These are phyloP conservation scores for Papilio polytes DNA, from an alignment of 1,140 invertebrate genomes.

Conservation along the genomic window DNA sequence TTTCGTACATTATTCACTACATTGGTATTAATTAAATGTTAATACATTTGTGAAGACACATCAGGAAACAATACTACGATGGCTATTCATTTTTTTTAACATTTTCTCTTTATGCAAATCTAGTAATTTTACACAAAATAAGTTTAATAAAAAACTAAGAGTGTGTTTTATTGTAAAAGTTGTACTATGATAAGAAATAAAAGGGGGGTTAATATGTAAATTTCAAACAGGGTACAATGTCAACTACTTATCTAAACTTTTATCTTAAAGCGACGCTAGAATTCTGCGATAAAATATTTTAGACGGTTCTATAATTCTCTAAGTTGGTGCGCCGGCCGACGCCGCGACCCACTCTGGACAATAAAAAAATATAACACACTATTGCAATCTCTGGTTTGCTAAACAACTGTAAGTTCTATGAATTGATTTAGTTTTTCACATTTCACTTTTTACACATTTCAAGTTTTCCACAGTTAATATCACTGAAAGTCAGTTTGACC, in stretches of 20 bases:
- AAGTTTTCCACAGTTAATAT: slow-evolving; percentile 63
- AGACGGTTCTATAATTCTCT: slow-evolving; percentile 59
- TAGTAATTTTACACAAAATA: slow-evolving; percentile 35
- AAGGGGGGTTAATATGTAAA: slow-evolving; percentile 41
- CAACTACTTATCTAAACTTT: slow-evolving; percentile 54
- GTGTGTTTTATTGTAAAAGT: slow-evolving; percentile 37
- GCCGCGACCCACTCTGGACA: slow-evolving; percentile 62
- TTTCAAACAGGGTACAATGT: slow-evolving; percentile 44
- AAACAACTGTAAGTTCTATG: slow-evolving; percentile 65
- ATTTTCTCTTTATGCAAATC: slow-evolving; percentile 54
- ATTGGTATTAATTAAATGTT: slow-evolving; percentile 73
- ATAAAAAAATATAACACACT: slow-evolving; percentile 82
- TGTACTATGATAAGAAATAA: slow-evolving; percentile 40
- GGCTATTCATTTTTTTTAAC: slow-evolving; percentile 65
- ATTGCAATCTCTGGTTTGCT: slow-evolving; percentile 78
- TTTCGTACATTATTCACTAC: slow-evolving; percentile 72
- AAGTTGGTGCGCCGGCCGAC: slow-evolving; percentile 45
- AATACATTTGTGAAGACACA: slow-evolving; percentile 68
- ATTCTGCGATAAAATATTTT: slow-evolving; percentile 61
- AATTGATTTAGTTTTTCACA: slow-evolving; percentile 68
- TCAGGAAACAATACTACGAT: slow-evolving; percentile 72
- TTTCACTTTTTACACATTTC: slow-evolving; percentile 76
- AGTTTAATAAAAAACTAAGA: slow-evolving; percentile 36
- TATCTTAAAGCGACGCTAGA: slow-evolving; percentile 67
- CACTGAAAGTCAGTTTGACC: slow-evolving; percentile 70